phyloP scores from a whole-genome alignment of 2,797 vertebrate species.

The Mico argentatus region DNA sequence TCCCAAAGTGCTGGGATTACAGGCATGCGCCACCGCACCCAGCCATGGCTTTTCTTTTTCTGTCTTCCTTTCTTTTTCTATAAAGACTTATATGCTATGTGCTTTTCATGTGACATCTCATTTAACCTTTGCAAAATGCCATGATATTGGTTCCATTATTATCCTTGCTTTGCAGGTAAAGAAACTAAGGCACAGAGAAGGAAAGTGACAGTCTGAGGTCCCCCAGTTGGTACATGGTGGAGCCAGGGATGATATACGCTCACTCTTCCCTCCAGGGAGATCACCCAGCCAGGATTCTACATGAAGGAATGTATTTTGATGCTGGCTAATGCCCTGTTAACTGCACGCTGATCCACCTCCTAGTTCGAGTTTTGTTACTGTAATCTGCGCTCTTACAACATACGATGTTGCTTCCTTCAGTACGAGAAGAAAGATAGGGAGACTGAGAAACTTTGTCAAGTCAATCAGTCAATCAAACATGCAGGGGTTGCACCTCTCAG shows the following conservation, averaged over 20 bases:
- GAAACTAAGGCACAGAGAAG: not conserved
- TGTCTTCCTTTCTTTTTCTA: not conserved
- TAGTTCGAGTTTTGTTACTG: not conserved
- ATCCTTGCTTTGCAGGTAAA: not conserved
- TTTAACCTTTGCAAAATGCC: not conserved
- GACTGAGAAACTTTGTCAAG: not conserved
- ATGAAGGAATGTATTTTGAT: not conserved
- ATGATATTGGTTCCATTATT: not conserved
- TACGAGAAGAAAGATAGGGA: not conserved
- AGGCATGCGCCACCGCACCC: not conserved
- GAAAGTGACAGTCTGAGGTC: not conserved
- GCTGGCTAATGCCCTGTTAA: not conserved
- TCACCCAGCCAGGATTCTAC: not conserved
- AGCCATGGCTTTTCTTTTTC: not conserved
- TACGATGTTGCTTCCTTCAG: not conserved
- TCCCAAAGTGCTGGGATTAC: not conserved
- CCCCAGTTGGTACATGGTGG: not conserved
- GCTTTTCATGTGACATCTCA: not conserved
- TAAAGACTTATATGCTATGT: not conserved
- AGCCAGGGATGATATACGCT: not conserved
- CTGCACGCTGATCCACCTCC: not conserved
- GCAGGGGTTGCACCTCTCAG: fast-evolving
- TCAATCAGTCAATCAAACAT: not conserved
- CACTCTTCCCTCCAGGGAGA: not conserved
- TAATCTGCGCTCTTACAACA: not conserved